Percentiles rank a stretch among this genome's conserved stretches.
phyloP scores from a whole-genome alignment of 1,140 invertebrate genomes.

The Agrypnia vestita region DNA sequence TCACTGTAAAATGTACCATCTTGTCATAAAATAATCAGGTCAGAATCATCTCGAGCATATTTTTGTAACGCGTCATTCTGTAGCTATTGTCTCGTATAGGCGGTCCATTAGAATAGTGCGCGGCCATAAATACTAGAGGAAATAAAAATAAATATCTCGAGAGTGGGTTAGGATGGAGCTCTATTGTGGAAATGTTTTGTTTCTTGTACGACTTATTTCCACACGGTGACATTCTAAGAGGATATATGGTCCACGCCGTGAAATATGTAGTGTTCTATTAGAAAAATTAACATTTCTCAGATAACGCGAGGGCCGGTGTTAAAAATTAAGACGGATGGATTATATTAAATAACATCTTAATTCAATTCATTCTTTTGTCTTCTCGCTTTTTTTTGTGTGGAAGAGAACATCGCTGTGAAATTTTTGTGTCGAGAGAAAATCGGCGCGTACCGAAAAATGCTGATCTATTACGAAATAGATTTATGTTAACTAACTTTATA shows the following conservation, averaged over 20 bases:
- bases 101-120: constrained; percentile 29
- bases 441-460: too few relatives aligned
- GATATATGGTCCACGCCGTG: constrained; percentile 15
- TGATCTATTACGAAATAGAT: too few relatives aligned
- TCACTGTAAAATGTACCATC: too few relatives aligned
- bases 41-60: too few relatives aligned
- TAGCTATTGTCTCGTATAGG: constrained; percentile 29
- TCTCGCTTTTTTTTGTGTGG: not conserved
- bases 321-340: not conserved
- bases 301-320: constrained; percentile 4
- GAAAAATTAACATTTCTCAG: constrained; percentile 37
- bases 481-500: too few relatives aligned
- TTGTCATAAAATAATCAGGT: too few relatives aligned
- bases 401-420: too few relatives aligned
- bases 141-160: constrained; percentile 13
- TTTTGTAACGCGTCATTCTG: not conserved
- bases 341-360: constrained; percentile 15
- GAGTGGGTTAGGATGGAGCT: constrained; percentile 11
- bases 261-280: constrained; percentile 39
- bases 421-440: too few relatives aligned
- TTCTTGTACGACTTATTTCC: not conserved
- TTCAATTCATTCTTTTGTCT: constrained; percentile 19
- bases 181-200: constrained; percentile 25
- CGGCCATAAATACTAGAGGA: constrained; percentile 12
- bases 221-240: constrained; percentile 18